phyloP scores from a whole-genome alignment of 64 coral and sea anemone genomes.

The Dendrophyllia cribrosa region DNA sequence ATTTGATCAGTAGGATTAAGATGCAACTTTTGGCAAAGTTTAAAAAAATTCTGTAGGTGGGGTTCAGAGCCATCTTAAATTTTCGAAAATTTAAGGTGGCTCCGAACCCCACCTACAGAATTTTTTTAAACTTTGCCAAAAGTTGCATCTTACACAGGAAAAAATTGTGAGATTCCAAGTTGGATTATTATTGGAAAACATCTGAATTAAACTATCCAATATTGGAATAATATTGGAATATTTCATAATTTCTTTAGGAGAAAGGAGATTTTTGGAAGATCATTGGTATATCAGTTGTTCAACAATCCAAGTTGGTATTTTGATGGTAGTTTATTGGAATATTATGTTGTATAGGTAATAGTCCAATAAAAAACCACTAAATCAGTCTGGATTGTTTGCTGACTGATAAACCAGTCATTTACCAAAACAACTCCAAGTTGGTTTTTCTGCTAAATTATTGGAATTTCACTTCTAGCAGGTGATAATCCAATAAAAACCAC shows the following conservation, averaged over 20 bases:
- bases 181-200: slow-evolving; percentile 5
- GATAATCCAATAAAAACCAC: background rate
- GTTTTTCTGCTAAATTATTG: background rate
- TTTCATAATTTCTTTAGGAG: background rate
- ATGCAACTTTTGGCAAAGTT: too few relatives aligned
- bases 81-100: too few relatives aligned
- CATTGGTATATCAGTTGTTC: too few relatives aligned
- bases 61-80: too few relatives aligned
- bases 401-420: background rate
- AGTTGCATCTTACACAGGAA: too few relatives aligned
- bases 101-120: too few relatives aligned
- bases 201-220: background rate
- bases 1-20: too few relatives aligned
- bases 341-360: background rate
- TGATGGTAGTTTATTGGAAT: slow-evolving; percentile 40
- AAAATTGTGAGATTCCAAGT: background rate
- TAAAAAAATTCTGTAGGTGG: too few relatives aligned
- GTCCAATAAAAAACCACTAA: background rate
- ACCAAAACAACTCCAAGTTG: too few relatives aligned
- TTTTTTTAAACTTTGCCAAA: too few relatives aligned
- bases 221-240: slow-evolving; percentile 23
- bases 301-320: too few relatives aligned
- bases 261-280: background rate
- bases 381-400: background rate
- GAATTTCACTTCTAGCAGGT: slow-evolving; percentile 1